Evolutionary conservation across 2,113 vertebrate genomes (phyloP).

Genomic region (Ctenodactylus gundi): DNA sequence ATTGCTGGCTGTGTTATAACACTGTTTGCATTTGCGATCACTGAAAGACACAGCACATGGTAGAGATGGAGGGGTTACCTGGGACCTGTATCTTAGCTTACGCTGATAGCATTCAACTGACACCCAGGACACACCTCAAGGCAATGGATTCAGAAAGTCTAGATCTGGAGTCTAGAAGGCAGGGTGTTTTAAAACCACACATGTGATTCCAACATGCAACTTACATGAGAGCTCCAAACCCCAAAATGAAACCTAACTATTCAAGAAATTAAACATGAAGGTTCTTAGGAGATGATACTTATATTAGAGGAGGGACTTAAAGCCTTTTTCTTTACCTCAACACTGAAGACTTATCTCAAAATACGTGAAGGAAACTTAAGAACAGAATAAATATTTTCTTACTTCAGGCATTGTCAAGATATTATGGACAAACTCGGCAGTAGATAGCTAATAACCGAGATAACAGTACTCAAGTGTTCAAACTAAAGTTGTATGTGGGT

Average conservation of each 20-base stretch:
- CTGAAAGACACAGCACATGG: no score
- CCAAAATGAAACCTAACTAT: conserved; percentile 6
- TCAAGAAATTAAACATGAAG: background rate
- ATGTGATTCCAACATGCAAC: background rate
- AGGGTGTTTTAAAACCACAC: background rate
- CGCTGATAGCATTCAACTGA: background rate
- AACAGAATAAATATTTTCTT: conserved; percentile 56
- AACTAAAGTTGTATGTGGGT: conserved; percentile 47
- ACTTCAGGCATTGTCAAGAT: conserved; percentile 19
- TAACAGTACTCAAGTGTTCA: background rate
- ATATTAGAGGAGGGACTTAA: background rate
- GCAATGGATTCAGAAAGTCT: background rate
- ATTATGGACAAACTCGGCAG: conserved; percentile 22
- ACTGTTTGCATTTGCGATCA: no score
- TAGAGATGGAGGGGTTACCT: background rate
- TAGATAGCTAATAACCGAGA: conserved; percentile 15
- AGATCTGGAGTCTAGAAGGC: background rate
- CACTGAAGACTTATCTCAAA: background rate
- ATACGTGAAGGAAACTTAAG: background rate
- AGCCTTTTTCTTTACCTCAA: background rate
- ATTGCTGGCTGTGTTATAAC: no score
- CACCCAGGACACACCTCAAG: background rate
- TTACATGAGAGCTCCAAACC: background rate
- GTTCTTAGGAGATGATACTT: background rate
- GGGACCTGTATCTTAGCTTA: background rate